Conservation (phyloP, 2,113 vertebrate species). For the Myotis davidii region DNA sequence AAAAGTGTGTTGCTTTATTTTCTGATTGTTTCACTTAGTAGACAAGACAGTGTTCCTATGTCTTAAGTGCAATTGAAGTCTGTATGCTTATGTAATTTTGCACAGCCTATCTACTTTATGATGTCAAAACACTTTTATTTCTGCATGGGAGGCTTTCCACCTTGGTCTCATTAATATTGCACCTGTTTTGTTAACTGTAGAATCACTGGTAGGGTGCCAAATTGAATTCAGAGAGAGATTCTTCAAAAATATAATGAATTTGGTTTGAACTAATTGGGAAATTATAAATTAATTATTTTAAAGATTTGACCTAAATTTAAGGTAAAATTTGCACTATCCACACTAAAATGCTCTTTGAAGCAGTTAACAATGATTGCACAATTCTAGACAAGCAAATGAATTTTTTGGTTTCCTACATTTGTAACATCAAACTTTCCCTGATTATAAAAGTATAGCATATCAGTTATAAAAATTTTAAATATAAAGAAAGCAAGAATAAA, state of each 20-base stretch:
- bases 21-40: conserved; percentile 44
- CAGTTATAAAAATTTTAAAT: not conserved
- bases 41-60: not conserved
- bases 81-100: conserved; percentile 35
- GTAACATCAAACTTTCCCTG: not conserved
- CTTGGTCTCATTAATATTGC: conserved; percentile 37
- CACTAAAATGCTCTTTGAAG: not conserved
- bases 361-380: not conserved
- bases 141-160: conserved; percentile 20
- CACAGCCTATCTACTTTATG: conserved; percentile 30
- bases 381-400: not conserved
- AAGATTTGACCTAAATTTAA: not conserved
- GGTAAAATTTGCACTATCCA: not conserved
- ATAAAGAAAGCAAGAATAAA: not conserved
- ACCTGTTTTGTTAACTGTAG: conserved; percentile 30
- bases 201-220: not conserved
- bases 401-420: not conserved
- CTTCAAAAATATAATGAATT: not conserved
- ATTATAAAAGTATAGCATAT: not conserved
- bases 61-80: conserved; percentile 53
- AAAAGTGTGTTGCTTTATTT: conserved; percentile 29
- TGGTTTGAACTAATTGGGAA: not conserved
- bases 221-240: conserved; percentile 30
- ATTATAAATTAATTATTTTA: conserved; percentile 52
- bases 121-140: conserved; percentile 70